Evolutionary conservation across 2,888 invertebrate genomes (phyloP), one percentile per base, ranked within the genome.

Genomic region (Ethmia dodecea): DNA sequence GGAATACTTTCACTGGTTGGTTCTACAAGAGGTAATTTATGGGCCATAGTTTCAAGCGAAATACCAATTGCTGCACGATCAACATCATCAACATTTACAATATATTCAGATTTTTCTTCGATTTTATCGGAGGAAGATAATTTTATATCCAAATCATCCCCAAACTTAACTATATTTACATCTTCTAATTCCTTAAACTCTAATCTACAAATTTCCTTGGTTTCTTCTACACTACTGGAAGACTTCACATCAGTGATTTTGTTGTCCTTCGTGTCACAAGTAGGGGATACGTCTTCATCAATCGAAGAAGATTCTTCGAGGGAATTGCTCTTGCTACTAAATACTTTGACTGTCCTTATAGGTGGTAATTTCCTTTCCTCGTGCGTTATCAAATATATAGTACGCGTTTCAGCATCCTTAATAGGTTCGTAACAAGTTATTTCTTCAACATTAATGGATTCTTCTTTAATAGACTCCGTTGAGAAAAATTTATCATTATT

Each of bases 281-380:
- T 38, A 31, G 35, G 43, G 32, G 45, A 38, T 35, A 34, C 25
- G 35, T 36, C 46, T 47, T 65, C 61, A 31, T 56, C 51, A 18
- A 31, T 27, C 35, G 40, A 13, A 27, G 49, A 40, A 31, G 62
- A 39, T 45, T 73, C 74, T 46, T 80, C 80, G 38, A 73, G 50
- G 3, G 73, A 89, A 83, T 79, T 91, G 76, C 87, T 91, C 83
- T 86, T 91, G 86, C 75, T 91, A 57, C 69, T 89, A 79, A 75
- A 91, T 13, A 84, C 64, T 67, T 84, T 86, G 0, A 84, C 76
- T 13, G 83, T 84, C 43, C 84, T 84, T 28, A 91, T 88, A 8
- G 92, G 92, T 40, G 89, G 89, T 57, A 90, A 75, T 70, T 89
- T 88, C 48, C 90, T 88, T 72, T 92, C 91, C 71, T 93, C 92